These are phyloP conservation scores for Exocentrus adspersus DNA, from an alignment of 2,888 invertebrate species.

Conservation along the genomic window DNA sequence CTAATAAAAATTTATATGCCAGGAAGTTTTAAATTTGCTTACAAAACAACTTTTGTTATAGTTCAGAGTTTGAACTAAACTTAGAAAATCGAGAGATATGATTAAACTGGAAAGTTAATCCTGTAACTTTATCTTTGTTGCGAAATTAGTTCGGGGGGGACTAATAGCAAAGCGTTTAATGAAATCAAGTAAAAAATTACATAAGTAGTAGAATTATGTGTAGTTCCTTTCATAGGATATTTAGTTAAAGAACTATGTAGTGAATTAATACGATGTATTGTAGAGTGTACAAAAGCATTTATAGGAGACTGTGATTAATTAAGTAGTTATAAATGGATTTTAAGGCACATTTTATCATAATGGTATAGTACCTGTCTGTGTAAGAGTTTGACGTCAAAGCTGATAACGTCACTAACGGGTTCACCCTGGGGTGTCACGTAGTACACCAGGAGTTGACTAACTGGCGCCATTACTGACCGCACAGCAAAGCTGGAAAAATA, in stretches of 20 bases:
- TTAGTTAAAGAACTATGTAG: too few species aligned
- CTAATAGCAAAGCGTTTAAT: too few species aligned
- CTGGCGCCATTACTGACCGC: conserved; percentile 74
- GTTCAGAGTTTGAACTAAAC: neutral
- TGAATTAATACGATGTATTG: too few species aligned
- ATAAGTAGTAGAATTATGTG: too few species aligned
- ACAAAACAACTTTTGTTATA: neutral
- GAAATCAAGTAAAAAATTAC: too few species aligned
- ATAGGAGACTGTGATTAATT: too few species aligned
- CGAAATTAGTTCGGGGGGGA: too few species aligned
- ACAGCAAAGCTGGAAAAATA: conserved; percentile 69
- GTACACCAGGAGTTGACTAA: conserved; percentile 74
- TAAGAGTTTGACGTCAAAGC: conserved; percentile 71
- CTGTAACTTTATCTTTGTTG: neutral
- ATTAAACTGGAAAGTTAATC: conserved; percentile 4
- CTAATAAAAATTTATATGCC: neutral
- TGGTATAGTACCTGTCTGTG: conserved; percentile 68
- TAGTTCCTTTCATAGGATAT: too few species aligned
- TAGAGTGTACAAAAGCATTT: too few species aligned
- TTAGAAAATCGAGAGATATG: conserved; percentile 1
- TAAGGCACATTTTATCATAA: too few species aligned
- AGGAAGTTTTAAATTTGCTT: neutral
- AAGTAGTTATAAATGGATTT: too few species aligned
- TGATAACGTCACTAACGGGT: conserved; percentile 74
- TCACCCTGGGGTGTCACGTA: conserved; percentile 74